A percentile compares a stretch with the other conserved stretches of the same genome.
Evolutionary conservation across 2,797 vertebrate genomes (phyloP).

Genomic region (Pantherophis vulpinus): DNA sequence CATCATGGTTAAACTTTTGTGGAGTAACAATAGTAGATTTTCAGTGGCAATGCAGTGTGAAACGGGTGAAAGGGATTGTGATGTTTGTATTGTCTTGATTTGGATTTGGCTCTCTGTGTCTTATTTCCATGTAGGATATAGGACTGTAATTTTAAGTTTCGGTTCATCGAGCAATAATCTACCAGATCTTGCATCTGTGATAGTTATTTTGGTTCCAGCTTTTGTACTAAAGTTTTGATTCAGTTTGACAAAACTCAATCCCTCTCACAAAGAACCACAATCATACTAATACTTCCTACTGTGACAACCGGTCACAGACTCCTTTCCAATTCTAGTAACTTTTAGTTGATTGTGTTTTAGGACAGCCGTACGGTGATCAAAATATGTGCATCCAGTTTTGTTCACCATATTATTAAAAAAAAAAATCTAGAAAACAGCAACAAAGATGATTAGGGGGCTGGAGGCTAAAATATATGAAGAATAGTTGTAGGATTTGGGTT

Average conservation of each 20-base stretch:
- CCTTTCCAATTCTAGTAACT: neutral
- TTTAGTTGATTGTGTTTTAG: neutral
- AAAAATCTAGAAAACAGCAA: too few species aligned
- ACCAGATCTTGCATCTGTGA: neutral
- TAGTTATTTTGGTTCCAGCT: neutral
- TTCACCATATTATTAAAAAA: too few species aligned
- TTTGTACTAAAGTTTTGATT: neutral
- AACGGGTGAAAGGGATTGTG: too few species aligned
- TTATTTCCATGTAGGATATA: neutral
- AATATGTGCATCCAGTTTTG: too few species aligned
- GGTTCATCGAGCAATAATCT: neutral
- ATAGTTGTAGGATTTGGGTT: too few species aligned
- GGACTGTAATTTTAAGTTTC: neutral
- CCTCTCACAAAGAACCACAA: neutral
- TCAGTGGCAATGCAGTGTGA: neutral
- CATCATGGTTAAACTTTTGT: neutral
- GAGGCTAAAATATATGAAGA: too few species aligned
- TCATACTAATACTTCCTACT: neutral
- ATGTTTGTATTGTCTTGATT: neutral
- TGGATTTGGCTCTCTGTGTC: neutral
- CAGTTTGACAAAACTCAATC: neutral
- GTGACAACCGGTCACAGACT: neutral
- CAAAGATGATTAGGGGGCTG: too few species aligned
- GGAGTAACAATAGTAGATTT: neutral
- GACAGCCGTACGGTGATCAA: neutral